Conservation (phyloP, 2,797 vertebrate genomes). For the Fistularia tabacaria region DNA sequence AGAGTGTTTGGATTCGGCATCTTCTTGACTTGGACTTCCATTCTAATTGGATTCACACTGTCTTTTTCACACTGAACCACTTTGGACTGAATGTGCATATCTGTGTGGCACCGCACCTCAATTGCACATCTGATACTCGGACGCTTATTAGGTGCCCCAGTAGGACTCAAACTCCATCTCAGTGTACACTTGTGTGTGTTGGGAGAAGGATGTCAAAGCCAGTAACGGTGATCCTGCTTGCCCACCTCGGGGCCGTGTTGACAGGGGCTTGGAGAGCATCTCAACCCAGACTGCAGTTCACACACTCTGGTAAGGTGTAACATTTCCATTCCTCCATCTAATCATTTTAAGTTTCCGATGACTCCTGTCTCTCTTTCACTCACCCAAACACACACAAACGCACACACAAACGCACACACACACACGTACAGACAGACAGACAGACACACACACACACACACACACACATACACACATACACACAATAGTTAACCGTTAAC, state of each 20-base stretch:
- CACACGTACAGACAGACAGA: no score
- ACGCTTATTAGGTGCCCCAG: slow-evolving; percentile 2
- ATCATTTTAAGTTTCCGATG: slow-evolving; percentile 9
- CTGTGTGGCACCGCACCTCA: slow-evolving; percentile 3
- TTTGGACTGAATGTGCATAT: slow-evolving; percentile 22
- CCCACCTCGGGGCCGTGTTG: slow-evolving; percentile 51
- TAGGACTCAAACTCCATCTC: slow-evolving; percentile 8
- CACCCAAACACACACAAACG: neutral
- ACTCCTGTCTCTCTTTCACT: slow-evolving; percentile 4
- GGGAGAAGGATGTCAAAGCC: slow-evolving; percentile 49
- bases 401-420: no score
- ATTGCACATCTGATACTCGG: neutral
- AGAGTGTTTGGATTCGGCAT: slow-evolving; percentile 36
- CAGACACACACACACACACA: neutral
- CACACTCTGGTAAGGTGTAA: slow-evolving; percentile 59
- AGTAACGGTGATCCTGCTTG: slow-evolving; percentile 45
- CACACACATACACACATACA: no score
- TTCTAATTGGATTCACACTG: slow-evolving; percentile 17
- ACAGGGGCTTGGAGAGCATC: slow-evolving; percentile 73
- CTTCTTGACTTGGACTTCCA: slow-evolving; percentile 27
- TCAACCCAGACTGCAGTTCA: slow-evolving; percentile 77
- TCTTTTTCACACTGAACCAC: slow-evolving; percentile 8
- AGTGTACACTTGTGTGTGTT: slow-evolving; percentile 6
- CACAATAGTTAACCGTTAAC: no score
- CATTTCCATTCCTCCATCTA: neutral